Base-by-base conservation (phyloP, 2,113 vertebrate species). In the Sinocyclocheilus maitianheensis region DNA sequence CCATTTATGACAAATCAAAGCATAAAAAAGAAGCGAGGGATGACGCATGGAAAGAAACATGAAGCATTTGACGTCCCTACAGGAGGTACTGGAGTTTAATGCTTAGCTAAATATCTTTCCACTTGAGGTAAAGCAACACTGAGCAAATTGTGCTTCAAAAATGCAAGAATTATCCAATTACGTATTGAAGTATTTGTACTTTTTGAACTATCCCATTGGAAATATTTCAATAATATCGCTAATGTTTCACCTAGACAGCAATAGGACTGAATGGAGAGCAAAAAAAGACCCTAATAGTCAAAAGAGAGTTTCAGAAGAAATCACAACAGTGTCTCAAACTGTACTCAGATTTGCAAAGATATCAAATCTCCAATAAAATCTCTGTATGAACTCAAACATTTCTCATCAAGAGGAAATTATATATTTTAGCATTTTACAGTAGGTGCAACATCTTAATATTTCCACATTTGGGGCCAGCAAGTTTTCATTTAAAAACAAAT, bases 1-100 rank as follows among this genome's bases (percentile, higher is more conserved):
- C 80, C 80, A 58, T 30, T 83, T 37, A 69, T 53, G 62, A 82
- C 62, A 82, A 69, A 74, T 51, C 5, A 53, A 83, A 74, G 67
- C 67, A 71, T 71, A 8, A 53, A 51, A 81, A 83, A 24, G 16
- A 81, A 82, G 46, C 46, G 22, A 58, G 51, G 5, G 13, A 74
- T 16, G 82, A 43, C 3, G 74, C 30, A 63, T 62, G 58, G 77
- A 63, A 40, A 62, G 63, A 69, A 67, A 81, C 40, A 51, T 30
- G 34, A 63, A 81, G 37, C 58, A 81, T 81, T 26, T 40, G 20
- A 80, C 1, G 4, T 60, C 3, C 30, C 20, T 62, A 24, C 14
- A 46, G 37, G 60, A 65, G 37, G 14, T 46, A 26, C 78, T 81
- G 13, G 1, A 77, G 76, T 77, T 77, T 55, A 24, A 81, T 24